Conservation (phyloP, 2,888 invertebrate species). For the Lepidocyrtinus sp. region DNA sequence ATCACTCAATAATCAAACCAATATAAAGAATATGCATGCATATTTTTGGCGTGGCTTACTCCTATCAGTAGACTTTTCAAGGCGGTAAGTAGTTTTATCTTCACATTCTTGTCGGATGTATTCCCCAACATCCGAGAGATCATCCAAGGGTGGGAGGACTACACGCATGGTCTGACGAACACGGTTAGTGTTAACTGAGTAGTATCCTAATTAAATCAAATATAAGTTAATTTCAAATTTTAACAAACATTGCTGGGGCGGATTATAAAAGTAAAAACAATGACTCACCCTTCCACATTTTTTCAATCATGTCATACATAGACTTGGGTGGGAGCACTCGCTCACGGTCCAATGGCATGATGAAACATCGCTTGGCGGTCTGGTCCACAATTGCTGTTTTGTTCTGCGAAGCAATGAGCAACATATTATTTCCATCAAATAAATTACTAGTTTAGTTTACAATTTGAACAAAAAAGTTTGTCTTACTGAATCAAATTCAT, state of each 20-base stretch:
- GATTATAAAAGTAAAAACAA: background rate
- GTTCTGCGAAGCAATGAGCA: conserved; percentile 75
- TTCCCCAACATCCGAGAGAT: conserved; percentile 76
- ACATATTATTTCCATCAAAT: background rate
- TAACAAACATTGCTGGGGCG: background rate
- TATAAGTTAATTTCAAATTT: conserved; percentile 5
- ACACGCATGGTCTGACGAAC: conserved; percentile 85
- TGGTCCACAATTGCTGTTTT: conserved; percentile 85
- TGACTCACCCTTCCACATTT: conserved; percentile 80
- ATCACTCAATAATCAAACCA: background rate
- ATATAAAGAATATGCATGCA: background rate
- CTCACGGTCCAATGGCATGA: conserved; percentile 88
- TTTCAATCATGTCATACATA: conserved; percentile 84
- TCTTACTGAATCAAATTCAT: conserved; percentile 84
- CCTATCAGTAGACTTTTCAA: conserved; percentile 79
- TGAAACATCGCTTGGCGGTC: conserved; percentile 85
- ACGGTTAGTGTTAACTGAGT: conserved; percentile 82
- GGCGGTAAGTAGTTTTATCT: conserved; percentile 81
- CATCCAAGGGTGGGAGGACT: conserved; percentile 79
- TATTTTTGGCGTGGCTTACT: conserved; percentile 75
- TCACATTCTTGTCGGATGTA: conserved; percentile 83
- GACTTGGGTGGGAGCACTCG: conserved; percentile 85
- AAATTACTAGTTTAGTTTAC: background rate
- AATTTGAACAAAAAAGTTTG: background rate
- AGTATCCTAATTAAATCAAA: conserved; percentile 77